Base-by-base conservation (phyloP, 2,113 vertebrate genomes). In the Labrus mixtus region DNA sequence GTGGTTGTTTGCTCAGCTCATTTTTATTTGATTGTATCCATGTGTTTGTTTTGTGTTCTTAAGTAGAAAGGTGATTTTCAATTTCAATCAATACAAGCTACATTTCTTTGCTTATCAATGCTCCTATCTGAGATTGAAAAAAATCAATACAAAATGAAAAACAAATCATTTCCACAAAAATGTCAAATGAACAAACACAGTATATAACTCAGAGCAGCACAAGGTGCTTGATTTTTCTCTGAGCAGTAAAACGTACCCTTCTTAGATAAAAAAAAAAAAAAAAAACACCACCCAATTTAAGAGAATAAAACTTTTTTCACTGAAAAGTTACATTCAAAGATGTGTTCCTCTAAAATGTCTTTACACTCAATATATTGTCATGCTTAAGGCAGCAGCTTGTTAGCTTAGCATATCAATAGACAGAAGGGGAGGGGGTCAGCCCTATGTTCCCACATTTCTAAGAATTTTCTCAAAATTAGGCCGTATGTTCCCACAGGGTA, bases 1-100 rank as follows among this genome's bases (percentile, higher is more conserved):
- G 56, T 60, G 53, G 20, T 60, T n/a, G 60, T 82, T 83, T 48
- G 29, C 57, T 76, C 55, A 29, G 66, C 50, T 84, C 70, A 41
- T 39, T 63, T 46, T 69, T 67, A 58, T 81, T 65, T 70, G 51
- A 50, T 72, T 60, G 48, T 25, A 22, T 70, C 33, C 66, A 39
- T 54, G 46, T 60, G 4, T 58, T 16, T 57, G 69, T 53, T 46
- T 74, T 67, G 29, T 78, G 76, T 68, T 20, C 68, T 58, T 73
- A 23, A n/a, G 48, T 58, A 73, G 10, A 20, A 46, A 16, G 67
- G 65, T 48, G 51, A 22, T 10, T 73, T 79, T 66, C 41, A 57
- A 53, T 84, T 76, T 56, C 53, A 55, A 8, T 23, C 50, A 16
- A 56, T 43, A 46, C 29, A 53, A 41, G 43, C 13, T 33, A 39